These are phyloP conservation scores for Labeo catla DNA, from an alignment of 2,113 vertebrate genomes.

Conservation along the genomic window DNA sequence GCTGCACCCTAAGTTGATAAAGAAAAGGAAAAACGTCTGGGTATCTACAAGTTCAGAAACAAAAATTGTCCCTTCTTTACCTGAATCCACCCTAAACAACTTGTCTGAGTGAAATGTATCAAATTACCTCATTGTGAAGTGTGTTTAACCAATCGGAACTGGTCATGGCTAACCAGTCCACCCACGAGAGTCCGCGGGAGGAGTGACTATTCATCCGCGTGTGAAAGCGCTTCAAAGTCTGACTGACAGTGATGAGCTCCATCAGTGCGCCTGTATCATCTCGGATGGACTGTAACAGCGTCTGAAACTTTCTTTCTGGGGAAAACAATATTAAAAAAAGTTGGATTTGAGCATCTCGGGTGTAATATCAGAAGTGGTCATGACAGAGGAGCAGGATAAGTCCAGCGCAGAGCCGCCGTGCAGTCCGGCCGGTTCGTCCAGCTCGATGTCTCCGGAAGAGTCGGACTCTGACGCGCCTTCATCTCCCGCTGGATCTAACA, in stretches of 20 bases:
- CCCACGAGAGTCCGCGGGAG: conserved; percentile 63
- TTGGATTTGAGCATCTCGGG: background rate
- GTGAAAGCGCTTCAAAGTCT: conserved; percentile 60
- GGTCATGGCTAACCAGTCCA: background rate
- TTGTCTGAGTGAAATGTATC: background rate
- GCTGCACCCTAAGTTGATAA: too few relatives aligned
- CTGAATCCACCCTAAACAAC: background rate
- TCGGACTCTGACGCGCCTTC: conserved; percentile 88
- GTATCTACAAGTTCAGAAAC: too few relatives aligned
- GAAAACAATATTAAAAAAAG: background rate
- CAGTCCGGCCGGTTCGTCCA: conserved; percentile 86
- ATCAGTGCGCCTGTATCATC: background rate
- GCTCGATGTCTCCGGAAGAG: conserved; percentile 87
- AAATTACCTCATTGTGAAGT: conserved; percentile 41
- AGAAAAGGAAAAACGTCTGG: too few relatives aligned
- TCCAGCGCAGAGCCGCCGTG: conserved; percentile 80
- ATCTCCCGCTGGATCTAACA: conserved; percentile 87
- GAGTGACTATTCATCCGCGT: conserved; percentile 57
- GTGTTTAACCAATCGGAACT: conserved; percentile 31
- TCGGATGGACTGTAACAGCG: background rate
- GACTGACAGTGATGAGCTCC: conserved; percentile 52
- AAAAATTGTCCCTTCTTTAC: too few relatives aligned
- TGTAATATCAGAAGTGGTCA: conserved; percentile 65
- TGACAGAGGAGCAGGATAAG: conserved; percentile 88
- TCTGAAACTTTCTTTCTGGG: background rate